These are phyloP conservation scores for Dendrocincla tyrannina DNA, from an alignment of 2,797 vertebrate genomes.

Conservation along the genomic window DNA sequence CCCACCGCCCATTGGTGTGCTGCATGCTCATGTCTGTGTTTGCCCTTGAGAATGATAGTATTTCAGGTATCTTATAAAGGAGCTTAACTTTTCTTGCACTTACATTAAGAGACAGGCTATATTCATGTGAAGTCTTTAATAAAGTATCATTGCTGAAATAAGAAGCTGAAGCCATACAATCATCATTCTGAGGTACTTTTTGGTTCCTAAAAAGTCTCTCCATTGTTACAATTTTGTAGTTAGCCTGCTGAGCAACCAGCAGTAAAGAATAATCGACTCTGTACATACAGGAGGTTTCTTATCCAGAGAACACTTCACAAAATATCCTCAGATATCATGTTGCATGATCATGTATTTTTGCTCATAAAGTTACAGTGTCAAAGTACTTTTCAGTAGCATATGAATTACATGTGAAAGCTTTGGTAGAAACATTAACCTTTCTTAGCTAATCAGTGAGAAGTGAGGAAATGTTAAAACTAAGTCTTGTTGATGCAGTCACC, in stretches of 20 bases:
- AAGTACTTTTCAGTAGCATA: neutral
- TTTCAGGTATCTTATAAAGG: neutral
- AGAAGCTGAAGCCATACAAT: neutral
- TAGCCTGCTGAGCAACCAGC: fast-evolving
- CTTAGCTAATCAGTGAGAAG: neutral
- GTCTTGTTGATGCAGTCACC: neutral
- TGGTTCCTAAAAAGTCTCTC: neutral
- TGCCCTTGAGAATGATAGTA: neutral
- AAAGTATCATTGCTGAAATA: neutral
- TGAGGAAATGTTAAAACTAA: neutral
- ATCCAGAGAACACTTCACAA: neutral
- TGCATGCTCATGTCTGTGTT: neutral
- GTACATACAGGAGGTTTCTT: neutral
- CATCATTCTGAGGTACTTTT: neutral
- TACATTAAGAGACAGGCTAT: fast-evolving
- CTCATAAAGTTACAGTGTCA: neutral
- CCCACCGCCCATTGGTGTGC: neutral
- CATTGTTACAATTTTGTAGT: neutral
- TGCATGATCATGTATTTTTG: neutral
- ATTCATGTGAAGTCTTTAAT: neutral
- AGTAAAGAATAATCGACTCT: neutral
- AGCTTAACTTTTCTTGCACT: neutral
- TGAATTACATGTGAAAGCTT: neutral
- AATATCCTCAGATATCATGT: neutral
- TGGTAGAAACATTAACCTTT: neutral